Percentiles rank a stretch among this genome's conserved stretches.
phyloP scores from a whole-genome alignment of 2,113 vertebrate genomes.

The Corythoichthys haematopterus region DNA sequence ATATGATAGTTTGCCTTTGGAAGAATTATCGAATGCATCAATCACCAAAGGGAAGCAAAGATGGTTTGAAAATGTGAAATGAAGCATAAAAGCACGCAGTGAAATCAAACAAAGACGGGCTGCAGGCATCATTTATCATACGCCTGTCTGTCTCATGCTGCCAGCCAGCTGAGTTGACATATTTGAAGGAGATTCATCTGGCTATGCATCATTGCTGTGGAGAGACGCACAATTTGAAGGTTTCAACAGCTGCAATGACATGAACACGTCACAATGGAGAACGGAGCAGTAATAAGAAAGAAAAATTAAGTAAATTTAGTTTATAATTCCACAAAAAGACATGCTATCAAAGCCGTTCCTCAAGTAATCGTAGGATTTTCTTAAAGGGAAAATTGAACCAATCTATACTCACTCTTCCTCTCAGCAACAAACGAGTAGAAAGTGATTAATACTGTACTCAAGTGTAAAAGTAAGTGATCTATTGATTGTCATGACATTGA shows the following conservation, averaged over 20 bases:
- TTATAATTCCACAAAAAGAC: constrained; percentile 34
- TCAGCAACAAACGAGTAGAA: no score
- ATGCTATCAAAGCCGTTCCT: constrained; percentile 32
- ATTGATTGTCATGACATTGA: no score
- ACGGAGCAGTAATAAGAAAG: constrained; percentile 12
- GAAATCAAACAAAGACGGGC: constrained; percentile 35
- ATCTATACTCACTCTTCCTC: no score
- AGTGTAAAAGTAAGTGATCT: no score
- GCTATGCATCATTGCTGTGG: constrained; percentile 27
- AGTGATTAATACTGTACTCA: no score
- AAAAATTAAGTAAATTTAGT: constrained; percentile 32
- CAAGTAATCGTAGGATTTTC: no score
- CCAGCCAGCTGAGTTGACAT: constrained; percentile 24
- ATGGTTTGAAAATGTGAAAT: constrained; percentile 36
- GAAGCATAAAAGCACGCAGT: constrained; percentile 36
- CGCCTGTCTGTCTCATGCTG: constrained; percentile 33
- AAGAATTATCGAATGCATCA: constrained; percentile 23
- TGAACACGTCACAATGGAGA: not conserved
- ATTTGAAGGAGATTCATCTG: constrained; percentile 50
- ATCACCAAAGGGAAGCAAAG: constrained; percentile 1
- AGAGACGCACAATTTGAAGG: constrained; percentile 6
- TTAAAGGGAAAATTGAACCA: no score
- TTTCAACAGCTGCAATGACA: constrained; percentile 2
- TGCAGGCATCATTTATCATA: constrained; percentile 27
- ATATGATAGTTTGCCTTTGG: constrained; percentile 15